Evolutionary conservation across 2,113 vertebrate genomes (phyloP), one percentile per base, ranked within the genome.

Genomic region (Haemorhous mexicanus): DNA sequence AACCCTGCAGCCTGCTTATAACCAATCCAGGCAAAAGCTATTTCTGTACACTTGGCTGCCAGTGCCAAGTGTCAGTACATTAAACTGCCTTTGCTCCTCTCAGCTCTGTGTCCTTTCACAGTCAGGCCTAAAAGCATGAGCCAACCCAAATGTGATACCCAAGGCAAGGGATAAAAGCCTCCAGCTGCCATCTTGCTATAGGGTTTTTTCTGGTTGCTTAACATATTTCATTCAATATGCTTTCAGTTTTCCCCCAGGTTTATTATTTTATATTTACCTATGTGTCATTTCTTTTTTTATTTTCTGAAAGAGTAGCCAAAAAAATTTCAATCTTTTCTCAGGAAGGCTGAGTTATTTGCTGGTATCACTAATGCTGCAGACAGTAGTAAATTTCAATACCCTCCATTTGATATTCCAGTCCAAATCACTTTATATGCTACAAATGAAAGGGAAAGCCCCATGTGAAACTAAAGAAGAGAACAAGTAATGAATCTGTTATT

Each of bases 1-100:
- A 91, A 62, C 63, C 33, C 87, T 55, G 68, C 55, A 63, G 64
- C 47, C 47, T 0, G 9, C 68, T 81, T 35, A 67, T 59, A 88
- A 50, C 85, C 86, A 96, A 88, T 47, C 83, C 88, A 86, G 79
- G 93, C 68, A 81, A 89, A 93, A 92, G 89, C 83, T 96, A 94
- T 97, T 97, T 92, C 76, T 93, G 91, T 90, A 30, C 47, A 43
- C 49, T 84, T 55, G 72, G 55, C 82, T 0, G 7, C 78, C 46
- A 32, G 81, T 62, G 69, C 93, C 1, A 6, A 84, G 35, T 47
- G 58, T 66, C 74, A 87, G 75, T 39, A 47, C 27, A 55, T 55
- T 88, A 77, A 88, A 89, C 30, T 88, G 24, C 55, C 84, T 83
- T 72, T 64, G 82, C 64, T 88, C 39, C 79, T 83, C 55, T 86